Evolutionary conservation across 1,140 invertebrate genomes (phyloP), one percentile per base, ranked within the genome.

Genomic region (Brachionus koreanus): DNA sequence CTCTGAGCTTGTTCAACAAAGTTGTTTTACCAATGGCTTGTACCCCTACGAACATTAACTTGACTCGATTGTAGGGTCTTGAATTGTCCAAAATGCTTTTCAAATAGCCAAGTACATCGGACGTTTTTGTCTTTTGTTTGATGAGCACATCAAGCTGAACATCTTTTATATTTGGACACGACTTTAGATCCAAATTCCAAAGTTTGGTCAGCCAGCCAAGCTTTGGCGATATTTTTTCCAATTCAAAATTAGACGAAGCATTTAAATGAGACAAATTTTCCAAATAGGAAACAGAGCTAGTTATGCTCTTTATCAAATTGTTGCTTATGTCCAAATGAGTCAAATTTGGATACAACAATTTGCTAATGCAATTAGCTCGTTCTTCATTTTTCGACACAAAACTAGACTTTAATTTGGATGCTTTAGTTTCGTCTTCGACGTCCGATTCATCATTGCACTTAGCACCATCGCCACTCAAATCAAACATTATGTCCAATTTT

Each of bases 1-100:
- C 92, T 35, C 95, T 88, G 7, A 98, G 86, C 85, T 95, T 92
- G 83, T 96, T 93, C 10, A 98, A 88, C 3, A 98, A 88, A 67
- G 95, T 95, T 0, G 96, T 98, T 88, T 98, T 98, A 0, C 95
- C 94, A 84, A 94, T 95, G 12, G 94, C 94, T 86, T 97, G 94
- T 9, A 94, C 92, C 0, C 97, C 97, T 13, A 98, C 95, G 63
- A 99, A 92, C 96, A 99, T 98, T 3, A 99, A 89, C 87, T 98
- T 98, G 93, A 99, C 95, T 46, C 95, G 90, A 5, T 95, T 93
- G 88, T 98, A 98, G 0, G 95, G 93, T 86, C 93, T 93, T 0
- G 96, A 95, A 89, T 91, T 89, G 86, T 91, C 90, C n/a, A 91
- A 84, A 6, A 91, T 87, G 19, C 91, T 90, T 86, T 97, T 95